phyloP scores from a whole-genome alignment of 1,140 invertebrate genomes.

The Drosophila mauritiana region DNA sequence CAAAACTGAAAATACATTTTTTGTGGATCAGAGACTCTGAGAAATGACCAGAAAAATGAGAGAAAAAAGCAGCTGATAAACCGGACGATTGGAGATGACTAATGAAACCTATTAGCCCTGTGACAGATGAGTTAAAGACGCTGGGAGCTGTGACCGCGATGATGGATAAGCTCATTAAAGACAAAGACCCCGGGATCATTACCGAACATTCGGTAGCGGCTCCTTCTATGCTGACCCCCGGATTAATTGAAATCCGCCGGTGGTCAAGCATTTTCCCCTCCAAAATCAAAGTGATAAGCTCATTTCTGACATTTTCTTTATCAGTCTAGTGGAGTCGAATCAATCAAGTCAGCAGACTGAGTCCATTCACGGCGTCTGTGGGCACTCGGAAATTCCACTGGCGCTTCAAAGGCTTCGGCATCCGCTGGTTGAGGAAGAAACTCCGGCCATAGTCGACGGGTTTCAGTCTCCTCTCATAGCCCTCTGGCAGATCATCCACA shows the following conservation, averaged over 20 bases:
- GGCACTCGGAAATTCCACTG: conserved; percentile 29
- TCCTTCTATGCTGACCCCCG: conserved; percentile 43
- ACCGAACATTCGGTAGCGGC: conserved; percentile 54
- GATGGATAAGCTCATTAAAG: conserved; percentile 82
- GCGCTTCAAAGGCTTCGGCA: conserved; percentile 2
- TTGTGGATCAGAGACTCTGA: conserved; percentile 37
- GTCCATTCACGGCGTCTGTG: conserved; percentile 21
- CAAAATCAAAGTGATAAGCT: conserved; percentile 17
- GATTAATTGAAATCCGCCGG: conserved; percentile 74
- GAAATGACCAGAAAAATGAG: conserved; percentile 59
- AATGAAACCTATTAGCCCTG: conserved; percentile 81
- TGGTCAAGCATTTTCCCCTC: conserved; percentile 34
- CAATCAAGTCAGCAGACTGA: conserved; percentile 36
- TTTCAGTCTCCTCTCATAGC: background rate
- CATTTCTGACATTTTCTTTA: conserved; percentile 61
- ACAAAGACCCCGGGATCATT: conserved; percentile 29
- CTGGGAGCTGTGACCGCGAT: conserved; percentile 50
- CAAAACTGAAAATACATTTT: conserved; percentile 29
- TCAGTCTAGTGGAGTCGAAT: conserved; percentile 35
- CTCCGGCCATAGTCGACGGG: conserved; percentile 2
- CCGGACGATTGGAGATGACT: conserved; percentile 70
- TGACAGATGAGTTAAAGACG: conserved; percentile 66
- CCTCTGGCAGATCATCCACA: conserved; percentile 11
- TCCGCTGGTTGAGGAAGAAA: conserved; percentile 9
- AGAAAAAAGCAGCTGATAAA: conserved; percentile 57